Base-by-base conservation (phyloP, 2,113 vertebrate species). In the Cavia porcellus region DNA sequence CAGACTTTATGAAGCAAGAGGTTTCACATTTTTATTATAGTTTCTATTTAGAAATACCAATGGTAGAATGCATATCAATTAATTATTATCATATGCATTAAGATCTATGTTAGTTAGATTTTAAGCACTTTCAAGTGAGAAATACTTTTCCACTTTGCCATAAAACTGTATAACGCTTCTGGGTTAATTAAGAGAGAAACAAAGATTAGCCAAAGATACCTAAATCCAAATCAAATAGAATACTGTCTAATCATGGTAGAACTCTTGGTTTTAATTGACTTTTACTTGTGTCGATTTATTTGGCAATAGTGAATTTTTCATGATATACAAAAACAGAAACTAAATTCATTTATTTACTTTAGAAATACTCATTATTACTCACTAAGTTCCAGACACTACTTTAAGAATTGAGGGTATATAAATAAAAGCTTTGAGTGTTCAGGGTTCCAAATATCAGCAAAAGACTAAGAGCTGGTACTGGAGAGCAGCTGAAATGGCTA, bases 321-420 rank as follows among this genome's bases (percentile, higher is more conserved):
- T 82, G 3, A 89, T 14, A 52, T 35, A 42, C 3, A 70, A 74
- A 38, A n/a, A 68, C 13, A 61, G 12, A 30, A 66, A 19, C 22
- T 85, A 68, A 92, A 84, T 66, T 38, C 35, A 64, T 87, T 83
- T n/a, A 52, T 17, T 93, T 47, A 89, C 83, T 97, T 66, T 64
- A 50, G 6, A 80, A 94, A 47, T 72, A 50, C 14, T 95, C 57
- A 94, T 11, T 4, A 42, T 30, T 28, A 83, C 2, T 22, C 42
- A 55, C 45, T 74, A 57, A 90, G 28, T 52, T 12, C 81, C 17
- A 92, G 8, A 35, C 13, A 32, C 20, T 92, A 52, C 84, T 89
- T 59, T 96, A 87, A 62, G 59, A 96, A 93, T 14, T 82, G 25
- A 4, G 10, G 14, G 55, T 47, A 57, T 24, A 12, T 14, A 82